Conservation (phyloP, 2,888 invertebrate species). For the Eupithecia abbreviata region DNA sequence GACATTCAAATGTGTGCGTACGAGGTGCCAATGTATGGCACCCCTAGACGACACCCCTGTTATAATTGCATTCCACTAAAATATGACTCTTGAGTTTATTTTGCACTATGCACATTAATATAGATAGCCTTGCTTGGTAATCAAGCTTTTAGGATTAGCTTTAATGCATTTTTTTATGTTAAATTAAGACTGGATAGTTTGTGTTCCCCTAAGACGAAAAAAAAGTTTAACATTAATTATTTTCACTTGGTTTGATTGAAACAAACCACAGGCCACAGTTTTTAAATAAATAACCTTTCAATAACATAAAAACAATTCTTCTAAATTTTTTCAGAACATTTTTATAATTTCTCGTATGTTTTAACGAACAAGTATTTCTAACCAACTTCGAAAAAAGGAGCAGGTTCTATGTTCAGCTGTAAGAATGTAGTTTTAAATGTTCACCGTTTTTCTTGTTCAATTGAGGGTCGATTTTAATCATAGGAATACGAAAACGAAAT, state of each 20-base stretch:
- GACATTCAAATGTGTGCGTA: slow-evolving; percentile 68
- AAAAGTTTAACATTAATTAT: not conserved
- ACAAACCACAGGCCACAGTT: not conserved
- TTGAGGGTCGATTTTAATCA: not conserved
- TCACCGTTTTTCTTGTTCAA: not conserved
- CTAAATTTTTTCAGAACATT: no score
- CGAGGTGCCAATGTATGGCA: slow-evolving; percentile 54
- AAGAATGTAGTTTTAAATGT: no score
- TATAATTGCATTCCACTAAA: slow-evolving; percentile 83
- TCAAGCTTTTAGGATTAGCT: not conserved
- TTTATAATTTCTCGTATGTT: no score
- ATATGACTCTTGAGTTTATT: slow-evolving; percentile 75
- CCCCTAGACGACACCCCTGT: slow-evolving; percentile 70
- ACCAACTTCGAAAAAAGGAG: no score
- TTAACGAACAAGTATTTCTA: no score
- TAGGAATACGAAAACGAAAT: not conserved
- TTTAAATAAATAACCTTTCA: no score
- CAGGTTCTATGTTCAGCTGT: no score
- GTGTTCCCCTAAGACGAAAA: not conserved
- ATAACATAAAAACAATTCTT: no score
- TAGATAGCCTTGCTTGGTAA: slow-evolving; percentile 10
- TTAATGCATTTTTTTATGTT: not conserved
- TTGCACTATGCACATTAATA: slow-evolving; percentile 49
- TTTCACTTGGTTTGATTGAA: not conserved
- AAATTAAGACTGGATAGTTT: not conserved